phyloP scores from a whole-genome alignment of 2,888 invertebrate genomes.

The Trachelus tabidus region DNA sequence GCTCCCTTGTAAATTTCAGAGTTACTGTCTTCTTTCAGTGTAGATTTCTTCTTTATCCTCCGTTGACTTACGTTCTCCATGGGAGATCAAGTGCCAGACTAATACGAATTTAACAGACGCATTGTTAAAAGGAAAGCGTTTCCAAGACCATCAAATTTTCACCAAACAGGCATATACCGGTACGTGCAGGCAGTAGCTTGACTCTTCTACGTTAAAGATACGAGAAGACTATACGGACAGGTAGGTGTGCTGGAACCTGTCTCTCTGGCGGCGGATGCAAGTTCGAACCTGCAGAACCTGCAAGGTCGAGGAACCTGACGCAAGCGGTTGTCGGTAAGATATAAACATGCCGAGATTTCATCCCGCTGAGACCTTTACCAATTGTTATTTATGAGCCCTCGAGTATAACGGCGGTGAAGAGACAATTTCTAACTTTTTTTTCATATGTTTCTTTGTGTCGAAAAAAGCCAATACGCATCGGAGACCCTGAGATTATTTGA shows the following conservation, averaged over 20 bases:
- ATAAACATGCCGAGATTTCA: conserved; percentile 10
- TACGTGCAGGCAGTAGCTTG: not conserved
- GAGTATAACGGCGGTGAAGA: not conserved
- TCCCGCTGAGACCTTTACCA: not conserved
- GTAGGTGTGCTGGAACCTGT: not conserved
- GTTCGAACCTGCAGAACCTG: conserved; percentile 57
- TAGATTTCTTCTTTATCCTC: not conserved
- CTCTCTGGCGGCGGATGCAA: conserved; percentile 37
- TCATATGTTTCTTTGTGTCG: not conserved
- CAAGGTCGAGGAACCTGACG: conserved; percentile 58
- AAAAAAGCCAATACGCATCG: not conserved
- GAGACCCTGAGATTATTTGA: not conserved
- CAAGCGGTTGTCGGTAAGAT: conserved; percentile 8
- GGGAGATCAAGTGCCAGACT: too few relatives aligned
- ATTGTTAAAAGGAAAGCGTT: not conserved
- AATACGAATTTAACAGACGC: not conserved
- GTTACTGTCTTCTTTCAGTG: not conserved
- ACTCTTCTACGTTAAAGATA: not conserved
- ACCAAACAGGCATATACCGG: not conserved
- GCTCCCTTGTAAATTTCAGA: not conserved
- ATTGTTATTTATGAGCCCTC: conserved; percentile 16
- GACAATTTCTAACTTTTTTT: not conserved
- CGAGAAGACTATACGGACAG: not conserved
- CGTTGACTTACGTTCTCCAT: too few relatives aligned
- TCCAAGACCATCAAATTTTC: not conserved